Base-by-base conservation (phyloP, 2,888 invertebrate genomes). In the Zaprionus bogoriensis region DNA sequence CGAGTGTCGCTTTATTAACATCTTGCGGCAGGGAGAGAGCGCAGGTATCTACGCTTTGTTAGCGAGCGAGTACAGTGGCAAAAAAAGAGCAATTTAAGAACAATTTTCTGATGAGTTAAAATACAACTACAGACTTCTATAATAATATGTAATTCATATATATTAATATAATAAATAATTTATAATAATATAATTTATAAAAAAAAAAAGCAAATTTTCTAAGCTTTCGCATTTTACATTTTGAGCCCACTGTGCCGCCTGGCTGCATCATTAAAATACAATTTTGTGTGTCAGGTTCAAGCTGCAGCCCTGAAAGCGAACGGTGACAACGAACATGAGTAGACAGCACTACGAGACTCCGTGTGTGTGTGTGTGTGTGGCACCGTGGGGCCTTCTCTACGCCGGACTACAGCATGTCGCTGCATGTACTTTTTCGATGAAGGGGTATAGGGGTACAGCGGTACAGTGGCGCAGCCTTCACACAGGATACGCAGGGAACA, bases 281-380 rank as follows among this genome's bases (percentile, higher is more conserved):
- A 85, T 83, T 83, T 87, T 83, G 74, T 83, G 86, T 87, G 82
- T 87, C 82, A 87, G 86, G 80, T 83, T 87, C 87, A 87, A 85
- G 86, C 82, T 69, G 72, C 78, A 81, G 65, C 47, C 63, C 58
- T 64, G 59, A 32, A 45, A 53, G 53, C 57, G 32, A 32, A 60
- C 41, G 51, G 53, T 54, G 55, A 54, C 65, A 62, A 55, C 59
- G 79, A 62, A 61, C 76, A 81, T 73, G 85, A 57, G 48, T 69
- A 54, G 57, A 70, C 67, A 54, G 47, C 7, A 12, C 14, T 3
- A 6, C 7, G 2, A 17, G 7, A n/a, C n/a, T n/a, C n/a, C n/a
- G 9, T 3, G 17, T 14, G 3, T 4, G 14, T 1, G 14, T 1
- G 6, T 7, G 0, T 9, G 2, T 5, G 27, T 6, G 9, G 27